Percentiles rank a stretch among this genome's conserved stretches.
These are phyloP conservation scores for Scaeva pyrastri DNA, from an alignment of 2,888 invertebrate species.

Conservation along the genomic window DNA sequence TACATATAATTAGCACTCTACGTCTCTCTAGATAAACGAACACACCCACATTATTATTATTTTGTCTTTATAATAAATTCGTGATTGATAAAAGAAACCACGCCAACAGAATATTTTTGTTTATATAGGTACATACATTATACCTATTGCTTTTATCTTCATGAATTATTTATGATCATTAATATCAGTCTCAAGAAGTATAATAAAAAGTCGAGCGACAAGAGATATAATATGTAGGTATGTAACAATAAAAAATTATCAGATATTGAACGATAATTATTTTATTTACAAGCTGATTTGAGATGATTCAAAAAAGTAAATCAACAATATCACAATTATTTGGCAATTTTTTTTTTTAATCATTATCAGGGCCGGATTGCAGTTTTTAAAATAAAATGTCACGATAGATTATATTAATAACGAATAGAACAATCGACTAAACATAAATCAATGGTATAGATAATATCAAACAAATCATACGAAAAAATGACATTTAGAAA, in stretches of 20 bases:
- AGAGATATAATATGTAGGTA: background rate
- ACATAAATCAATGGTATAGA: too few species aligned
- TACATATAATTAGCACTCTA: background rate
- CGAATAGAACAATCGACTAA: too few species aligned
- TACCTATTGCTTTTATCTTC: background rate
- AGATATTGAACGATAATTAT: slow-evolving; percentile 3
- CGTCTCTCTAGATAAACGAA: background rate
- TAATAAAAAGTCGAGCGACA: background rate
- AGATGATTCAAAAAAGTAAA: slow-evolving; percentile 1
- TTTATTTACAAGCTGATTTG: background rate
- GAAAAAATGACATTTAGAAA: too few species aligned
- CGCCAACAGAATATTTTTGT: background rate
- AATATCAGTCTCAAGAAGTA: background rate
- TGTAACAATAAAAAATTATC: background rate
- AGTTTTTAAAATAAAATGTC: too few species aligned
- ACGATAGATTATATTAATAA: too few species aligned
- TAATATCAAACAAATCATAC: too few species aligned
- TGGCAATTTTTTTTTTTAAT: background rate
- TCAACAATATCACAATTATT: background rate
- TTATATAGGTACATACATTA: too few species aligned
- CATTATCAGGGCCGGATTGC: background rate
- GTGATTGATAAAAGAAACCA: slow-evolving; percentile 3
- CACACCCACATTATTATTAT: background rate
- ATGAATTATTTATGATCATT: background rate
- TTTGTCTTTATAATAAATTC: background rate